phyloP scores from a whole-genome alignment of 2,888 invertebrate genomes.

The Hoplodrina ambigua region DNA sequence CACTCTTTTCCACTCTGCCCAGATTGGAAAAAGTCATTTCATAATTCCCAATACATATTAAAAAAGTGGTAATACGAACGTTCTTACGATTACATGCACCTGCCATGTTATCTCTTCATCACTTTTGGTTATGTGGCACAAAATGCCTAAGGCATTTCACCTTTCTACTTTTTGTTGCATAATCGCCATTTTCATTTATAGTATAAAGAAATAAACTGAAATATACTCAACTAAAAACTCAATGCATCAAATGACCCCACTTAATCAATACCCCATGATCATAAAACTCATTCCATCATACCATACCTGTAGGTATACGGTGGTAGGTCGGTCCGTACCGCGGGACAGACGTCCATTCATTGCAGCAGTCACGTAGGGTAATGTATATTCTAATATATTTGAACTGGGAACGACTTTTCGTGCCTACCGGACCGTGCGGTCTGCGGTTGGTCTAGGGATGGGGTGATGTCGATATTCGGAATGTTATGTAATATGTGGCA shows the following conservation, averaged over 20 bases:
- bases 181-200: too few species aligned
- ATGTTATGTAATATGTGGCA: not conserved
- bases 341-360: slow-evolving; percentile 84
- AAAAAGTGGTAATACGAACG: too few species aligned
- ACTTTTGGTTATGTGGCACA: too few species aligned
- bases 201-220: not conserved
- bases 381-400: slow-evolving; percentile 91
- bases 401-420: slow-evolving; percentile 88
- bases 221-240: not conserved
- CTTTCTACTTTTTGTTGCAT: too few species aligned
- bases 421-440: slow-evolving; percentile 88
- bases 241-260: not conserved
- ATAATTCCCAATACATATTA: too few species aligned
- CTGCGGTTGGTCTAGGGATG: slow-evolving; percentile 82
- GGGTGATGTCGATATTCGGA: slow-evolving; percentile 42
- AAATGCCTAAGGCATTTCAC: too few species aligned
- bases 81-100: too few species aligned
- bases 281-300: slow-evolving; percentile 46
- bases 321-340: slow-evolving; percentile 10
- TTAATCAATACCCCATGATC: slow-evolving; percentile 42
- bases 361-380: slow-evolving; percentile 88
- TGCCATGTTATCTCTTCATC: too few species aligned
- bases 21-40: too few species aligned
- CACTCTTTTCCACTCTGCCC: too few species aligned
- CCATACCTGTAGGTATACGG: not conserved